Evolutionary conservation across 2,888 invertebrate species (phyloP).

Genomic region (Volucella zonaria): DNA sequence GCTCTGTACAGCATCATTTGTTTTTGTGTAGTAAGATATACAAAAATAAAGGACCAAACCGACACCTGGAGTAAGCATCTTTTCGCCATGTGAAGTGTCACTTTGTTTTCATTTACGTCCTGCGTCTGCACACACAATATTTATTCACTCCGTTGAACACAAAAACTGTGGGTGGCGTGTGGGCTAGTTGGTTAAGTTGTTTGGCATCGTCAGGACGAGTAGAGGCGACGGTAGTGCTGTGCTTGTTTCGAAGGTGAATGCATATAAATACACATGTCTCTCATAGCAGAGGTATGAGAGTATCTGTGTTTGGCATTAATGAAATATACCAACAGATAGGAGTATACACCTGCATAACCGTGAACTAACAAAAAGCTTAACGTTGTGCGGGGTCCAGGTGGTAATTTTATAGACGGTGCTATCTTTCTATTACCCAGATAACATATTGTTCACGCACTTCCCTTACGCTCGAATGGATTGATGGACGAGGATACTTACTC

Average conservation of each 20-base stretch:
- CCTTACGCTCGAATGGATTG: constrained; percentile 19
- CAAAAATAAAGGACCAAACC: not conserved
- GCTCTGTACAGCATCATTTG: no score
- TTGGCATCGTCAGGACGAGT: not conserved
- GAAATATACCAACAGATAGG: constrained; percentile 3
- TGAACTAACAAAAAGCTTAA: constrained; percentile 12
- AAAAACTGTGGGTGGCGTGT: constrained; percentile 18
- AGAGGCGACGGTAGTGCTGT: not conserved
- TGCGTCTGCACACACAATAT: constrained; percentile 17
- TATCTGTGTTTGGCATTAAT: constrained; percentile 39
- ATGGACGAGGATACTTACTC: constrained; percentile 17
- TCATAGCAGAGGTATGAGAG: not conserved
- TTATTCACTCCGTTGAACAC: constrained; percentile 23
- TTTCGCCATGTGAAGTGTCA: constrained; percentile 27
- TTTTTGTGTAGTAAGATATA: no score
- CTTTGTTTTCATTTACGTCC: constrained; percentile 38
- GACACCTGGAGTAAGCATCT: constrained; percentile 10
- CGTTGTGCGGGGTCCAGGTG: constrained; percentile 22
- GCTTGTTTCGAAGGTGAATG: constrained; percentile 21
- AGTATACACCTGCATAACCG: constrained; percentile 28
- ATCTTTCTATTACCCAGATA: constrained; percentile 28
- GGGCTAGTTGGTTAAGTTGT: no score
- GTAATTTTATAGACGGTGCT: constrained; percentile 30
- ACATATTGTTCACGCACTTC: constrained; percentile 26
- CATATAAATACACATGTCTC: not conserved